A percentile compares a stretch with the other conserved stretches of the same genome.
Conservation (phyloP, 2,113 vertebrate species). For the Andinoacara biseriatus region DNA sequence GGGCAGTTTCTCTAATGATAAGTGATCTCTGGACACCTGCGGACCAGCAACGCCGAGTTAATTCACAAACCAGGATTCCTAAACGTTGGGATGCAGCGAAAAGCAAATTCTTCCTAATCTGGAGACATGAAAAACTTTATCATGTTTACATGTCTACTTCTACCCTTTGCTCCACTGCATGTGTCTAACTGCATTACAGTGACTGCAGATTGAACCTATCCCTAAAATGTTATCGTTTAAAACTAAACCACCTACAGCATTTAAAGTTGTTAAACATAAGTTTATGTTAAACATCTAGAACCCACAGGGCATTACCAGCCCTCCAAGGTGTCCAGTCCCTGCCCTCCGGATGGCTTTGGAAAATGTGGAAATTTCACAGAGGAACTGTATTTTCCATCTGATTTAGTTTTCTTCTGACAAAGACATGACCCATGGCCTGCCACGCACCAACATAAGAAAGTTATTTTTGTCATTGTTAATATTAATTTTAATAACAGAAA, state of each 20-base stretch:
- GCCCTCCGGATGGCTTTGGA: too few species aligned
- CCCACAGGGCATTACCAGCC: too few species aligned
- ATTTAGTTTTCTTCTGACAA: too few species aligned
- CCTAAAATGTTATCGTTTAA: not conserved
- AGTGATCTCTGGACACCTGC: not conserved
- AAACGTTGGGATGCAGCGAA: not conserved
- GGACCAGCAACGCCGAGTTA: accelerated
- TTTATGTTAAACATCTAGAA: too few species aligned
- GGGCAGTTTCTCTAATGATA: not conserved
- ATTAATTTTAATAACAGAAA: too few species aligned
- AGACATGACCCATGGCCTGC: too few species aligned
- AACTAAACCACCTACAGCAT: not conserved
- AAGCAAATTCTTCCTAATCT: not conserved
- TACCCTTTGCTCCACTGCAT: not conserved
- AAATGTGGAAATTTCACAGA: too few species aligned
- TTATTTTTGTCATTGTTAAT: too few species aligned
- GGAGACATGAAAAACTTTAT: not conserved
- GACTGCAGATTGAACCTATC: not conserved
- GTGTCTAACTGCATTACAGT: not conserved
- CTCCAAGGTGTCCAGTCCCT: too few species aligned
- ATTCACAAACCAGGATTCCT: not conserved
- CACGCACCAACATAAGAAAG: too few species aligned
- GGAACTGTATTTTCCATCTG: too few species aligned
- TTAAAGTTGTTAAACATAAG: too few species aligned
- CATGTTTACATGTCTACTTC: not conserved